A percentile compares a stretch with the other conserved stretches of the same genome.
phyloP scores from a whole-genome alignment of 2,888 invertebrate genomes.

The Lumbricus terrestris region DNA sequence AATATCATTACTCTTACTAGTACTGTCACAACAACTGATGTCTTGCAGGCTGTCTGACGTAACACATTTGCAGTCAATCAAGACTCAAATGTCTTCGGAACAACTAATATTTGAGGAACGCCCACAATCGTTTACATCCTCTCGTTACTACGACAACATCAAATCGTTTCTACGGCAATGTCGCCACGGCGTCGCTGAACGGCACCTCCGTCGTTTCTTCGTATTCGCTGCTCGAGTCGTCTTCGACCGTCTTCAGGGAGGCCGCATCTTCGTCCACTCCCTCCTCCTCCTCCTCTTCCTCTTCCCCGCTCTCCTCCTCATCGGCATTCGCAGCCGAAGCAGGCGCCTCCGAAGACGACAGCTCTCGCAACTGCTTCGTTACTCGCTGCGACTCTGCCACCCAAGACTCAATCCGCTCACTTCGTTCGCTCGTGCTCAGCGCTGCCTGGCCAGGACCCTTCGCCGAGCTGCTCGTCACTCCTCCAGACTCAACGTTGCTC shows the following conservation, averaged over 20 bases:
- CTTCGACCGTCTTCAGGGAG: background rate
- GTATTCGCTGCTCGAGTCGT: background rate
- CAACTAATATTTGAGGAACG: background rate
- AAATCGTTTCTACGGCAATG: background rate
- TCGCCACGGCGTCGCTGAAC: background rate
- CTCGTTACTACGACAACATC: background rate
- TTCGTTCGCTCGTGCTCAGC: constrained; percentile 22
- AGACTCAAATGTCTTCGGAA: background rate
- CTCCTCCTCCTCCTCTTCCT: constrained; percentile 20
- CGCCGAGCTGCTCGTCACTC: constrained; percentile 23
- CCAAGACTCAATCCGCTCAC: constrained; percentile 54
- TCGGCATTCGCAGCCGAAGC: background rate
- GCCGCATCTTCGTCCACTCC: constrained; percentile 7
- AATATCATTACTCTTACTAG: background rate
- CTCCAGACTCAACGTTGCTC: constrained; percentile 39
- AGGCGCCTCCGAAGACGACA: background rate
- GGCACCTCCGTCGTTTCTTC: background rate
- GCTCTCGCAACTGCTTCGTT: constrained; percentile 14
- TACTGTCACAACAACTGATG: background rate
- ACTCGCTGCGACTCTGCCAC: constrained; percentile 48
- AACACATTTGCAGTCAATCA: background rate
- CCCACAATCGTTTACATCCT: background rate
- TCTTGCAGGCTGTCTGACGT: background rate
- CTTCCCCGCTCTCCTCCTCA: constrained; percentile 7
- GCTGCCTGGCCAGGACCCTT: background rate